Percentiles rank a stretch among this genome's conserved stretches.
Evolutionary conservation across 35 echinoderm and acorn worm species (phyloP).

Genomic region (Apostichopus japonicus): DNA sequence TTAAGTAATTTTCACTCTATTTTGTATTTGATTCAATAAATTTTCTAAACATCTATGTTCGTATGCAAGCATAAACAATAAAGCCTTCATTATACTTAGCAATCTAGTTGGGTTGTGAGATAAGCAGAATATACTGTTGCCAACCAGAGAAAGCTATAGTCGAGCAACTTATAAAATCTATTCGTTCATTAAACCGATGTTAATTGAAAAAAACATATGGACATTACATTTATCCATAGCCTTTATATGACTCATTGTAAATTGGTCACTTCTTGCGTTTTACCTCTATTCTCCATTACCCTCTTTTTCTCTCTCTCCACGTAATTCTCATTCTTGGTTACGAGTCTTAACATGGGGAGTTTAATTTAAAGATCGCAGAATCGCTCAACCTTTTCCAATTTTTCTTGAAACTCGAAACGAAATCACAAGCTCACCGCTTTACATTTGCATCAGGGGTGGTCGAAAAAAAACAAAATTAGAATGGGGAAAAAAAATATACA

Average conservation of each 20-base stretch:
- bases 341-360: background rate
- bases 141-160: too few relatives aligned
- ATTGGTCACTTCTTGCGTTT: background rate
- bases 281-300: background rate
- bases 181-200: too few relatives aligned
- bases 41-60: too few relatives aligned
- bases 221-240: background rate
- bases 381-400: background rate
- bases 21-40: too few relatives aligned
- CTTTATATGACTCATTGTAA: background rate
- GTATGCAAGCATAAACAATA: too few relatives aligned
- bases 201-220: background rate
- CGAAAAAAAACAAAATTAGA: background rate
- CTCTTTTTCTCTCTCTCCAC: background rate
- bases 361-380: conserved; percentile 9
- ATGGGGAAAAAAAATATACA: background rate
- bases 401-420: background rate
- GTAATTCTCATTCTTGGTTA: background rate
- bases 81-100: too few relatives aligned
- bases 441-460: background rate
- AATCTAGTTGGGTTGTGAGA: too few relatives aligned
- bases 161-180: too few relatives aligned
- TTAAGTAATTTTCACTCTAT: too few relatives aligned
- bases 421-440: background rate
- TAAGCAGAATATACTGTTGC: too few relatives aligned